Evolutionary conservation across 2,797 vertebrate species (phyloP).

Genomic region (Phoeniculus purpureus): DNA sequence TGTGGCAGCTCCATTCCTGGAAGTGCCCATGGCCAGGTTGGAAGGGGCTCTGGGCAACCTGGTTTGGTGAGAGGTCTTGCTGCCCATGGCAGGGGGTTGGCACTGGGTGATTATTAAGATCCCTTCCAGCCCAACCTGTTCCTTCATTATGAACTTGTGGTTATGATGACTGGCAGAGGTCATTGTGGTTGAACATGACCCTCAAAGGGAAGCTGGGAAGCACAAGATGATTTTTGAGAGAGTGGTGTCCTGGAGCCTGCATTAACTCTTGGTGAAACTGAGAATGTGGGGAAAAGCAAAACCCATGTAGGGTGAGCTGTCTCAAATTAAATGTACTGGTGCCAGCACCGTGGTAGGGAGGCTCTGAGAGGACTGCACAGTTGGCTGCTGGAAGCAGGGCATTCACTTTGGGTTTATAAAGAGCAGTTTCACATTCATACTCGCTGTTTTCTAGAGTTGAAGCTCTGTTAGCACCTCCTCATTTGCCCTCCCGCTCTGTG

Average conservation of each 20-base stretch:
- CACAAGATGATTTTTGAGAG: not conserved
- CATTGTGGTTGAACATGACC: rapidly evolving
- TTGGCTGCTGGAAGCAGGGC: not conserved
- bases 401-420: not conserved
- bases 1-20: not conserved
- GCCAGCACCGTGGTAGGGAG: not conserved
- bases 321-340: rapidly evolving
- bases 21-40: not conserved
- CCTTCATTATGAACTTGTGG: not conserved
- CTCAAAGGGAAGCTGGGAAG: not conserved
- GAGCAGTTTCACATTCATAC: not conserved
- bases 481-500: not conserved
- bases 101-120: not conserved
- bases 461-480: not conserved
- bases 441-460: rapidly evolving
- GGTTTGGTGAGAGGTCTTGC: not conserved
- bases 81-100: not conserved
- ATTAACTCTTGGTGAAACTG: not conserved
- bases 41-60: not conserved
- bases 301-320: rapidly evolving
- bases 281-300: not conserved
- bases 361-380: rapidly evolving
- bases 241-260: not conserved
- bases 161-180: rapidly evolving
- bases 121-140: not conserved